A percentile compares a stretch with the other conserved stretches of the same genome.
Conservation (phyloP, 2,797 vertebrate species). For the Perdix hodgsoniae region DNA sequence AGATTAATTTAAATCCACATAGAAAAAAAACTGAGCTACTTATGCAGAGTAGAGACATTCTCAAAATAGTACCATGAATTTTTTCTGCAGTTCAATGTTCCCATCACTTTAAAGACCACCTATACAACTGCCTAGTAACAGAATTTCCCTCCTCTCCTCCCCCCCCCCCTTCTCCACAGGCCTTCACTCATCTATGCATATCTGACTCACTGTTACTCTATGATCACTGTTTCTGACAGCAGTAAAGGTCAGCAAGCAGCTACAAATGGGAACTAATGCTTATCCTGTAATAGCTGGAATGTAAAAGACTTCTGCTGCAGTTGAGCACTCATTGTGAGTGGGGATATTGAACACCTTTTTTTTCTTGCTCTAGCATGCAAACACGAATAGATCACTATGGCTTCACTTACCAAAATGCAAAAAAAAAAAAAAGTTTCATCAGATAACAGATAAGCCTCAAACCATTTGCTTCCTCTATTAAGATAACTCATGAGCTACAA, state of each 20-base stretch:
- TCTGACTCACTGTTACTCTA: neutral
- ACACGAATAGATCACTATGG: neutral
- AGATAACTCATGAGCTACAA: neutral
- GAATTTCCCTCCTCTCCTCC: neutral
- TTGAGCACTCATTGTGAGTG: neutral
- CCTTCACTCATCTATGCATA: neutral
- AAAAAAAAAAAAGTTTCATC: neutral
- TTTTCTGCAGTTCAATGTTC: neutral
- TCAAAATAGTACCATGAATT: neutral
- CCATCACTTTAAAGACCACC: neutral
- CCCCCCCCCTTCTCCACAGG: too few species aligned
- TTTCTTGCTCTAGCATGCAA: slow-evolving; percentile 6
- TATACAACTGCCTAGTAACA: neutral
- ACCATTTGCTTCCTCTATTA: neutral
- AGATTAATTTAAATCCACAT: neutral
- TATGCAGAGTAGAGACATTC: neutral
- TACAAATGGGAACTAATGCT: neutral
- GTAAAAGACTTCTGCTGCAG: neutral
- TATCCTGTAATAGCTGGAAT: neutral
- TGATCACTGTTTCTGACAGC: neutral
- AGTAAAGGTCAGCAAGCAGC: neutral
- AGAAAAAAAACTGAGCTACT: neutral
- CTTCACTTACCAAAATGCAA: neutral
- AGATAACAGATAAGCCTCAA: neutral
- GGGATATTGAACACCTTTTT: neutral